Conservation (phyloP, 2,888 invertebrate genomes). For the Danaus chrysippus region DNA sequence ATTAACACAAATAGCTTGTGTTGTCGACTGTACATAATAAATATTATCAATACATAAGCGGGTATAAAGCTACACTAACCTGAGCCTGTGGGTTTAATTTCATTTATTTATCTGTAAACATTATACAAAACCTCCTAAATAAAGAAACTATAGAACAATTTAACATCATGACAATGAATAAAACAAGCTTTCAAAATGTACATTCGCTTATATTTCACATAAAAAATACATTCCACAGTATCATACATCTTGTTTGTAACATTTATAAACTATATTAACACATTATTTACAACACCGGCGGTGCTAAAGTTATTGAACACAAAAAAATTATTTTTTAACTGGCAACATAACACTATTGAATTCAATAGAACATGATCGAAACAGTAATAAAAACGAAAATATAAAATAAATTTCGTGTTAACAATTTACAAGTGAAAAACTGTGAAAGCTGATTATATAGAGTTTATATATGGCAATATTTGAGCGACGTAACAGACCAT, state of each 20-base stretch:
- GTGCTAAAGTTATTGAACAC: constrained; percentile 7
- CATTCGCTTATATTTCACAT: constrained; percentile 75
- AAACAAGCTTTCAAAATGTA: constrained; percentile 67
- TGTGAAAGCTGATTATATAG: background rate
- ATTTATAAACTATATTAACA: constrained; percentile 38
- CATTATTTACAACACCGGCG: constrained; percentile 45
- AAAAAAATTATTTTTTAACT: background rate
- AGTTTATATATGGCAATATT: constrained; percentile 1
- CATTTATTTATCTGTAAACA: background rate
- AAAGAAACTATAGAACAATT: background rate
- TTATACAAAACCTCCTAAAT: background rate
- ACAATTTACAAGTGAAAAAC: background rate
- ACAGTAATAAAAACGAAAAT: constrained; percentile 1
- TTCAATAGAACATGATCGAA: background rate
- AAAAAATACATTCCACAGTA: constrained; percentile 68
- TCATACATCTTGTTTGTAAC: constrained; percentile 49
- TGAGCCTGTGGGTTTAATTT: constrained; percentile 5
- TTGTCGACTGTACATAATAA: background rate
- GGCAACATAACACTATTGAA: background rate
- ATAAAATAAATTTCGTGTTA: constrained; percentile 1
- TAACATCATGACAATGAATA: constrained; percentile 40
- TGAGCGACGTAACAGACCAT: background rate
- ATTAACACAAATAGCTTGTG: background rate
- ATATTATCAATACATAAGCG: background rate
- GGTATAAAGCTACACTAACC: constrained; percentile 12